These are phyloP conservation scores for Popillia japonica DNA, from an alignment of 1,140 invertebrate species.

Conservation along the genomic window DNA sequence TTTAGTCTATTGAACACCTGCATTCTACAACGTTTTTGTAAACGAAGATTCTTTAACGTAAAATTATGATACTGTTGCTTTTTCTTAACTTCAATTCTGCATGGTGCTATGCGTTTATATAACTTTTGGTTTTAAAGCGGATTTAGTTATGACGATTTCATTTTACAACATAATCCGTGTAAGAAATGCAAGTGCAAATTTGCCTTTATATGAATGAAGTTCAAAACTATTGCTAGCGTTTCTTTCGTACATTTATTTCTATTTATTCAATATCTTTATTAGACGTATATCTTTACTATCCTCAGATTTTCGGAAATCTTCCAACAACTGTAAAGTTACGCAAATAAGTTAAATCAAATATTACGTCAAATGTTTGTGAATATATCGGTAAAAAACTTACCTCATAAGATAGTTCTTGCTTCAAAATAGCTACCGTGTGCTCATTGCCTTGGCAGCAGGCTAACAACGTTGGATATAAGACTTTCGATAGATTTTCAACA, in stretches of 20 bases:
- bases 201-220: neutral
- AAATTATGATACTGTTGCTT: neutral
- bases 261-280: slow-evolving; percentile 58
- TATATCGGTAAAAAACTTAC: slow-evolving; percentile 65
- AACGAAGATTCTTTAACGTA: neutral
- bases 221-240: slow-evolving; percentile 8
- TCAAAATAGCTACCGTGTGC: slow-evolving; percentile 74
- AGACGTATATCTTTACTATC: slow-evolving; percentile 68
- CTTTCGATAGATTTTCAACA: slow-evolving; percentile 74
- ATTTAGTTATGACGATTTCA: too few species aligned
- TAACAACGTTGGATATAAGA: slow-evolving; percentile 89
- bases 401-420: slow-evolving; percentile 82
- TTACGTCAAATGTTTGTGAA: too few species aligned
- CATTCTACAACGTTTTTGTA: neutral
- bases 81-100: too few species aligned
- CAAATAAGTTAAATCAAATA: too few species aligned
- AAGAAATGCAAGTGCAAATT: neutral
- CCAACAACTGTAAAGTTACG: slow-evolving; percentile 66
- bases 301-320: slow-evolving; percentile 71
- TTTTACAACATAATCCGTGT: slow-evolving; percentile 13
- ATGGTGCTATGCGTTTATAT: too few species aligned
- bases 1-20: neutral
- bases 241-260: neutral
- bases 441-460: slow-evolving; percentile 78
- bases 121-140: too few species aligned